Conservation (phyloP, 2,113 vertebrate species). For the Brachypodius melanocephalos region DNA sequence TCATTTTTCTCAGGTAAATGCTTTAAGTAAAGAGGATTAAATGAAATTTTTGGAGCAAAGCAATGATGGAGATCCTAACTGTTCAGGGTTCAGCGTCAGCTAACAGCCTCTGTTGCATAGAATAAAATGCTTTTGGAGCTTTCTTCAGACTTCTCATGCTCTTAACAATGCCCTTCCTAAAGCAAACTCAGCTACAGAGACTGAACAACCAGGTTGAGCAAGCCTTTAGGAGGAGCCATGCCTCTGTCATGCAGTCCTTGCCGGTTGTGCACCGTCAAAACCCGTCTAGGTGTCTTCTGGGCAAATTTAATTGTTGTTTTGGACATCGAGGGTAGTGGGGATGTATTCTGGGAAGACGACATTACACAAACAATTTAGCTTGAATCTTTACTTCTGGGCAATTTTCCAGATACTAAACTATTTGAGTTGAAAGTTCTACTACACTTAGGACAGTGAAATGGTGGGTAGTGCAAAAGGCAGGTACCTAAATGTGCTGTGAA, state of each 20-base stretch:
- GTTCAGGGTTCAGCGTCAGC: background rate
- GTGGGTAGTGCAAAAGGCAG: background rate
- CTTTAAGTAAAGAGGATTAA: background rate
- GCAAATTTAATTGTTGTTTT: background rate
- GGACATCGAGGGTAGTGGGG: rapidly evolving
- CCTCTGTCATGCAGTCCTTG: rapidly evolving
- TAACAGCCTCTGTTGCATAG: background rate
- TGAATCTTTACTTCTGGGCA: background rate
- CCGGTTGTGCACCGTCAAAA: background rate
- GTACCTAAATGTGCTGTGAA: background rate
- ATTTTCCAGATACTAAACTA: background rate
- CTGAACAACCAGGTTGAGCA: background rate
- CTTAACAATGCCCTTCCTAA: background rate
- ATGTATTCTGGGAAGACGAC: background rate
- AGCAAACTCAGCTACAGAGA: background rate
- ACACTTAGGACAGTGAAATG: background rate
- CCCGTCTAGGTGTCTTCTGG: background rate
- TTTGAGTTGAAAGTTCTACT: background rate
- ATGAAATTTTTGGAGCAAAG: background rate
- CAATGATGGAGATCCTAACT: background rate
- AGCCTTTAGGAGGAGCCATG: background rate
- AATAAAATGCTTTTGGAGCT: background rate
- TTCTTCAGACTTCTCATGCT: background rate
- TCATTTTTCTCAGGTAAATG: background rate
- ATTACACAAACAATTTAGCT: background rate